Conservation (phyloP, 2,113 vertebrate genomes). For the Pseudolaguvia tuberculata region DNA sequence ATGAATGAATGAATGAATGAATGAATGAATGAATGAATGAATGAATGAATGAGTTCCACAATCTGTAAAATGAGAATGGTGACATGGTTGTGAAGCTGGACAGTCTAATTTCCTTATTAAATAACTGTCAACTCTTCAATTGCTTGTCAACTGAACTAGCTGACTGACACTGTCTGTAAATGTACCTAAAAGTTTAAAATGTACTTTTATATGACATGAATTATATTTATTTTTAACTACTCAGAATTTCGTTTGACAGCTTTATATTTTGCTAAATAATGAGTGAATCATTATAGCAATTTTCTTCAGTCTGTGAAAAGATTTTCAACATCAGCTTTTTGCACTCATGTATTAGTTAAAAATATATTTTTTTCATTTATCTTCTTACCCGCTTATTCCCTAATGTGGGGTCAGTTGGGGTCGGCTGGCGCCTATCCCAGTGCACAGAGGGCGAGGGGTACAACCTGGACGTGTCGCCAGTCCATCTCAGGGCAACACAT, state of each 20-base stretch:
- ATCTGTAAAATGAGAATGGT: background rate
- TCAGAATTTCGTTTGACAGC: background rate
- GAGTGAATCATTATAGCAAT: background rate
- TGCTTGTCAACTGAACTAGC: background rate
- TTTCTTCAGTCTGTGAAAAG: background rate
- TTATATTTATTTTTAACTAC: background rate
- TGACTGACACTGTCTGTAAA: background rate
- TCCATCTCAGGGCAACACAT: too few species aligned
- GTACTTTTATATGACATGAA: background rate
- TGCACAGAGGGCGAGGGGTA: too few species aligned
- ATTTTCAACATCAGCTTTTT: background rate
- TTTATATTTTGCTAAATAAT: background rate
- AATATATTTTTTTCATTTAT: too few species aligned
- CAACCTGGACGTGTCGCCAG: too few species aligned
- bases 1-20: too few species aligned
- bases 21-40: too few species aligned
- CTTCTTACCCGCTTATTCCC: too few species aligned
- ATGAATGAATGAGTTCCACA: too few species aligned
- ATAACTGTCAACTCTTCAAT: background rate
- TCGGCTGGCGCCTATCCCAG: too few species aligned
- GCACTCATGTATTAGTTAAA: background rate
- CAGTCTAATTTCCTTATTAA: background rate
- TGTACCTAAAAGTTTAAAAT: background rate
- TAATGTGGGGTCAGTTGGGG: too few species aligned
- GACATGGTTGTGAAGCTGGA: background rate